Evolutionary conservation across 2,888 invertebrate genomes (phyloP).

Genomic region (Sarcophaga caerulescens): DNA sequence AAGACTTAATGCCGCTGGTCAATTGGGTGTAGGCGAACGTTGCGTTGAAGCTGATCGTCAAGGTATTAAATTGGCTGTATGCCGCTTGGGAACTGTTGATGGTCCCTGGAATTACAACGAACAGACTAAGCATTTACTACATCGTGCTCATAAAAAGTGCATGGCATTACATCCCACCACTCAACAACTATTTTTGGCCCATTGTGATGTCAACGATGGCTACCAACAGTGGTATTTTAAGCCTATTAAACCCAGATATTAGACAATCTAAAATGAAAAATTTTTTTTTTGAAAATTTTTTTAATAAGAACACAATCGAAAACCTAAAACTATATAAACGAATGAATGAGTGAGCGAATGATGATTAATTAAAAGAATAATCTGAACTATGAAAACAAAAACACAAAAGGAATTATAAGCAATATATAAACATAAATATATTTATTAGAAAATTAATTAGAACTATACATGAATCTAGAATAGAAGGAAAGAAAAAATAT

Average conservation of each 20-base stretch:
- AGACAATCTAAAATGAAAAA: slow-evolving; percentile 43
- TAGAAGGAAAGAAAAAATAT: slow-evolving; percentile 12
- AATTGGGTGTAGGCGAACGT: slow-evolving; percentile 96
- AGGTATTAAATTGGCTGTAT: slow-evolving; percentile 93
- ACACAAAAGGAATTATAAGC: slow-evolving; percentile 49
- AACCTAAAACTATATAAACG: slow-evolving; percentile 12
- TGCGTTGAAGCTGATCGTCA: slow-evolving; percentile 95
- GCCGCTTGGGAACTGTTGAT: slow-evolving; percentile 94
- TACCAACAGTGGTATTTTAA: slow-evolving; percentile 95
- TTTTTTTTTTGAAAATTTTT: not conserved
- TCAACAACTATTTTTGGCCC: slow-evolving; percentile 88
- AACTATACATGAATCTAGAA: slow-evolving; percentile 31
- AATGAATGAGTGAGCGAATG: slow-evolving; percentile 38
- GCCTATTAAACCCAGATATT: slow-evolving; percentile 86
- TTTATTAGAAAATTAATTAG: slow-evolving; percentile 59
- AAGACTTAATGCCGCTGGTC: slow-evolving; percentile 95
- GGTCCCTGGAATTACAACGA: slow-evolving; percentile 97
- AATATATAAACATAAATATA: slow-evolving; percentile 55
- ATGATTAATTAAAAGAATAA: slow-evolving; percentile 11
- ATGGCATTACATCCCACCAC: slow-evolving; percentile 92
- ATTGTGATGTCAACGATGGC: slow-evolving; percentile 92
- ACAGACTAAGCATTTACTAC: slow-evolving; percentile 87
- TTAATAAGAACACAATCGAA: not conserved
- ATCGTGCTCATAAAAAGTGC: slow-evolving; percentile 90
- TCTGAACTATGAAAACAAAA: slow-evolving; percentile 20